Evolutionary conservation across 2,113 vertebrate genomes (phyloP), one percentile per base, ranked within the genome.

Genomic region (Euleptes europaea): DNA sequence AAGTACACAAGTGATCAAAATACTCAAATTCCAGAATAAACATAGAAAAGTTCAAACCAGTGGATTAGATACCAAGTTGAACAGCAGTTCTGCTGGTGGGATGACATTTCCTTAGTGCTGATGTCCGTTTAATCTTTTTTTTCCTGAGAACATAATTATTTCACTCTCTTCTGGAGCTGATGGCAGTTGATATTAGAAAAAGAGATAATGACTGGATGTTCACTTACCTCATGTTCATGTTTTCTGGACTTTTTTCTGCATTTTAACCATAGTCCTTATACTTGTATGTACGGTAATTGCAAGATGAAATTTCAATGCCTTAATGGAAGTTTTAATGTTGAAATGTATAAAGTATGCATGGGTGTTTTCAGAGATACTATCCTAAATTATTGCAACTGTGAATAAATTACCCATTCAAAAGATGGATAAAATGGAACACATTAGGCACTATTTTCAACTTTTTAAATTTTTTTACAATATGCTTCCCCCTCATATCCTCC

Each of bases 251-350:
- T 10, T 42, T 54, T 51, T 17, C 13, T 38, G 42, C 44, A 35
- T 31, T 69, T 42, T 84, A 82, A 76, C 60, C 6, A 83, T 84
- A 75, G 21, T 86, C 33, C 54, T 15, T 74, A 31, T 5, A 79
- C 74, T 89, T 23, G 26, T 85, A 85, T 54, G n/a, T n/a, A n/a
- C n/a, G n/a, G 57, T 82, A 83, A 66, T 57, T 70, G 35, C 7
- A 83, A 85, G 71, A 78, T 86, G n/a, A 15, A 88, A 83, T 88
- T 88, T 67, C 10, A 84, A 1, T 31, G n/a, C 72, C 76, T 69
- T 80, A 87, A 66, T 89, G 86, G 78, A 85, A 83, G 67, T n/a
- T 84, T 89, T 65, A 79, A 17, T 79, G 67, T 74, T 92, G 70
- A 66, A 84, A 78, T 54, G 81, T 80, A 42, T 88, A 28, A 28